Percentiles rank a stretch among this genome's conserved stretches.
Evolutionary conservation across 2,113 vertebrate species (phyloP).

Genomic region (Hippocampus comes): DNA sequence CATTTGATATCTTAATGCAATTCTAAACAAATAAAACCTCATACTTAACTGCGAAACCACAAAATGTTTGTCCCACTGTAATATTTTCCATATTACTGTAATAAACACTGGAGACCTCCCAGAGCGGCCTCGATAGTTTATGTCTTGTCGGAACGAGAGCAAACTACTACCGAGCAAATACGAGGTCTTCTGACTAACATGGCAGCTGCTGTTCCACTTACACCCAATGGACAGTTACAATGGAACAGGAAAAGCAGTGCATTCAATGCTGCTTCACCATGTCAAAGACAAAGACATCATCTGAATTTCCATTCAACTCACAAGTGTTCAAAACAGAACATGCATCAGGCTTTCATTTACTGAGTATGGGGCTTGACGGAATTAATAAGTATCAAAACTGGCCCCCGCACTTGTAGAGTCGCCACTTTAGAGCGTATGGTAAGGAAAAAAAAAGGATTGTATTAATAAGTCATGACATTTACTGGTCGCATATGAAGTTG

Average conservation of each 20-base stretch:
- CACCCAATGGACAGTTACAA: no score
- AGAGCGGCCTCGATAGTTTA: not conserved
- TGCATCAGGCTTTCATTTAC: not conserved
- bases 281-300: no score
- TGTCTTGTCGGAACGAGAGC: no score
- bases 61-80: not conserved
- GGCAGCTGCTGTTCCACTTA: no score
- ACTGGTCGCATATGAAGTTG: constrained; percentile 43
- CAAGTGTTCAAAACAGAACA: not conserved
- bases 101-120: not conserved
- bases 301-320: not conserved
- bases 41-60: not conserved
- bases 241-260: not conserved
- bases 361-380: not conserved
- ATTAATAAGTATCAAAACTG: not conserved
- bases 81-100: not conserved
- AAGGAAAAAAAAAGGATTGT: not conserved
- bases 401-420: not conserved
- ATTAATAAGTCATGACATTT: constrained; percentile 59
- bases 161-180: no score
- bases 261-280: not conserved
- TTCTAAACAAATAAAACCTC: not conserved
- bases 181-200: no score
- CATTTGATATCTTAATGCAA: not conserved
- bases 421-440: not conserved